Conservation (phyloP, 2,113 vertebrate genomes). For the Myrmecobius fasciatus region DNA sequence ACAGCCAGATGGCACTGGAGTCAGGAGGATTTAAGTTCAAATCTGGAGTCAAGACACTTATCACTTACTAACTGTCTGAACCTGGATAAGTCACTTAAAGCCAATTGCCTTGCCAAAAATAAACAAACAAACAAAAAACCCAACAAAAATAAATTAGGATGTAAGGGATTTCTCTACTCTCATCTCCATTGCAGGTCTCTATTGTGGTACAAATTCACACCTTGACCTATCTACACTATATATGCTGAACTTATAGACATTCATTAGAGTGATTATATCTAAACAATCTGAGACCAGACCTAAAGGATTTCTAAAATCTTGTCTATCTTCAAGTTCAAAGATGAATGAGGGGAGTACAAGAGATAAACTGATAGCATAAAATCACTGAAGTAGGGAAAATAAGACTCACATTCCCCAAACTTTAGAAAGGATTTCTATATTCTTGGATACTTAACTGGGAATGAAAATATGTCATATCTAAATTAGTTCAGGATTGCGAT, state of each 20-base stretch:
- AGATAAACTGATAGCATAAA: not conserved
- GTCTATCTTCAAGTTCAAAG: not conserved
- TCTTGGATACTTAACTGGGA: not conserved
- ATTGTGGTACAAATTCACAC: conserved; percentile 61
- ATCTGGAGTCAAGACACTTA: no score
- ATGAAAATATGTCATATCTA: not conserved
- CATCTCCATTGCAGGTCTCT: conserved; percentile 65
- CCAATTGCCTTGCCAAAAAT: no score
- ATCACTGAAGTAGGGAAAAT: not conserved
- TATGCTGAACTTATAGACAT: conserved; percentile 66
- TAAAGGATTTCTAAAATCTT: not conserved
- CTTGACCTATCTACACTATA: conserved; percentile 27
- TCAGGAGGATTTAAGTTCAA: no score
- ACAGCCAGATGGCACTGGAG: no score
- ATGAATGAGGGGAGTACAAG: not conserved
- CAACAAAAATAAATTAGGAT: no score
- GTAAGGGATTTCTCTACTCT: conserved; percentile 55
- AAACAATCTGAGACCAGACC: conserved; percentile 66
- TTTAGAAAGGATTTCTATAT: not conserved
- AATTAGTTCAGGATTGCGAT: not conserved
- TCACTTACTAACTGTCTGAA: no score
- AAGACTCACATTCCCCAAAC: not conserved
- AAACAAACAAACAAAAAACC: no score
- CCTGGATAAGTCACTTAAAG: no score
- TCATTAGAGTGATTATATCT: conserved; percentile 67